Base-by-base conservation (phyloP, 1,140 invertebrate species). In the Drosophila kohkoa region DNA sequence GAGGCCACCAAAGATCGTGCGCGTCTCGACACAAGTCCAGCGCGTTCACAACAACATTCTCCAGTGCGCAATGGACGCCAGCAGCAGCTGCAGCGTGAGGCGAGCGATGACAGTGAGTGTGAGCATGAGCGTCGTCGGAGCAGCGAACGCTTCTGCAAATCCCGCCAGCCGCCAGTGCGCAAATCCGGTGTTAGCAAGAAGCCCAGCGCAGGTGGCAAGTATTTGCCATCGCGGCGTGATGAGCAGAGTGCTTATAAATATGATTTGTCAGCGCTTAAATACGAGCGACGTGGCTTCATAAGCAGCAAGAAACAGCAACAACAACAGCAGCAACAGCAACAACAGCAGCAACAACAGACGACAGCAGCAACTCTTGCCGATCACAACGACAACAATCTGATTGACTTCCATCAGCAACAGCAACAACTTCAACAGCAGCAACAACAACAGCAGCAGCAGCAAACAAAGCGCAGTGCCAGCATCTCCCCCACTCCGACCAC, bases 101-200 rank as follows among this genome's bases (percentile, higher is more conserved):
- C 85, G 77, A 92, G 86, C 81, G 93, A 82, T 70, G 93, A 85
- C 87, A 92, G 76, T 68, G 94, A 91, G 93, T 96, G 87, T 82
- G 95, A 72, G 55, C 81, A 92, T 57, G 92, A 92, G 64, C 57
- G 90, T 5, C 81, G 91, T 0, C 83, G 91, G 48, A 92, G 90
- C 70, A 91, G 91, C 43, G 91, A 92, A 73, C 87, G 92, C 28
- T 92, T 92, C 65, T 92, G 88, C 64, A 92, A 92, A 38, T 81
- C 92, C 2, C 91, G 92, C 1, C 81, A 82, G 73, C 92, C 92
- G 48, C 91, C 92, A 1, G 91, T 85, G 1, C 85, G 91, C 49
- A 92, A 92, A 49, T 90, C 91, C 4, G 87, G 85, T 0, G 75
- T 89, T 5, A 74, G 85, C 51, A 91, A 92, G 60, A 92, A 91